Percentiles rank a stretch among this genome's conserved stretches.
phyloP scores from a whole-genome alignment of 2,797 vertebrate species.

The Denticeps clupeoides region DNA sequence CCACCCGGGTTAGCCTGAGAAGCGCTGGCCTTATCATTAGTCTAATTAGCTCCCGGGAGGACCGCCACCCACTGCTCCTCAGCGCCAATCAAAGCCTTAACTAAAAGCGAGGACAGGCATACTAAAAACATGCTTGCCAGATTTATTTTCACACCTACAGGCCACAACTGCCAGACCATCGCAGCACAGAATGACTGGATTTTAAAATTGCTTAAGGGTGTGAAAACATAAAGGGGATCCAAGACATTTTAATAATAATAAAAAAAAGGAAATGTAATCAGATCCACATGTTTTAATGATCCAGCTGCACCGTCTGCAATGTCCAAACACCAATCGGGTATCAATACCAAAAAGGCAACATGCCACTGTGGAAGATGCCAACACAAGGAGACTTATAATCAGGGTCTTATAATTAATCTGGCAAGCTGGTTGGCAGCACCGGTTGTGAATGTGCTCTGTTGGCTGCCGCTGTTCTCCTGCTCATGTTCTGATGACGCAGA shows the following conservation, averaged over 20 bases:
- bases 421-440: background rate
- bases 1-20: background rate
- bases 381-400: background rate
- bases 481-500: background rate
- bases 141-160: constrained; percentile 12
- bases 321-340: too few relatives aligned
- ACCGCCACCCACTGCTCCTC: constrained; percentile 35
- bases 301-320: too few relatives aligned
- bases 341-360: too few relatives aligned
- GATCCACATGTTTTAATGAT: too few relatives aligned
- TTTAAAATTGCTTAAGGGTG: too few relatives aligned
- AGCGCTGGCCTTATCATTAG: constrained; percentile 35
- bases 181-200: too few relatives aligned
- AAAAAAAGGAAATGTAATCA: too few relatives aligned
- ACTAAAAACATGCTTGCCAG: constrained; percentile 21
- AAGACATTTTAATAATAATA: too few relatives aligned
- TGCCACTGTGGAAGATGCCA: background rate
- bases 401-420: background rate
- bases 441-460: too few relatives aligned
- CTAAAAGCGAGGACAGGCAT: constrained; percentile 29
- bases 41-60: constrained; percentile 54
- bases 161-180: too few relatives aligned
- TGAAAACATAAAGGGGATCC: too few relatives aligned
- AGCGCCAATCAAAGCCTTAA: constrained; percentile 45
- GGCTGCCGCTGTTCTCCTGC: too few relatives aligned